phyloP scores from a whole-genome alignment of 1,140 invertebrate species.

The Sweltsa coloradensis region DNA sequence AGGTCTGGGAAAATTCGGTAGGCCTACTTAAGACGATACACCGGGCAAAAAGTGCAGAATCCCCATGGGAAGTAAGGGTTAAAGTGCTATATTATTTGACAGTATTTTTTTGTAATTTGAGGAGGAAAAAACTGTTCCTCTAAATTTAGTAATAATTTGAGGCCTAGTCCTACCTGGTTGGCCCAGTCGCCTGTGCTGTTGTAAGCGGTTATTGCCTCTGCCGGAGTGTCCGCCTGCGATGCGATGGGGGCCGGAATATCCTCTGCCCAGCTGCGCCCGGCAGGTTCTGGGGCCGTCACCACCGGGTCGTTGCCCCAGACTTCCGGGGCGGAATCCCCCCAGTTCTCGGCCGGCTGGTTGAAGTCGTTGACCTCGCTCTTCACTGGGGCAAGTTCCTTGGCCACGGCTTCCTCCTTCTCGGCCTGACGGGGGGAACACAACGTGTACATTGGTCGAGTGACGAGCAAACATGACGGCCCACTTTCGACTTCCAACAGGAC shows the following conservation, averaged over 20 bases:
- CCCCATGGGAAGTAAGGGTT: too few species aligned
- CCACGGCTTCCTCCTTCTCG: constrained; percentile 88
- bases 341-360: constrained; percentile 12
- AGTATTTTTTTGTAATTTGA: too few species aligned
- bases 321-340: too few species aligned
- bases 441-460: neutral
- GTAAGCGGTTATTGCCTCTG: constrained; percentile 20
- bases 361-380: constrained; percentile 14
- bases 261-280: constrained; percentile 30
- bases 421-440: constrained; percentile 35
- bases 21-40: too few species aligned
- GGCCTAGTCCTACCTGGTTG: constrained; percentile 23
- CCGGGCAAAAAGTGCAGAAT: too few species aligned
- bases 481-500: neutral
- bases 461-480: neutral
- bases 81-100: too few species aligned
- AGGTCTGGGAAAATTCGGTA: too few species aligned
- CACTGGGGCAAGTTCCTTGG: constrained; percentile 56
- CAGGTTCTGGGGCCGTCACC: constrained; percentile 30
- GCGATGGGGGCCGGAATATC: constrained; percentile 43
- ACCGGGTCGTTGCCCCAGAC: constrained; percentile 11
- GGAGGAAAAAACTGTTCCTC: too few species aligned
- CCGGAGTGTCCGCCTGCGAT: constrained; percentile 22
- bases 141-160: too few species aligned
- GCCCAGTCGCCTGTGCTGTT: constrained; percentile 39